Conservation (phyloP, 2,888 invertebrate species). For the Ischnus inquisitorius region DNA sequence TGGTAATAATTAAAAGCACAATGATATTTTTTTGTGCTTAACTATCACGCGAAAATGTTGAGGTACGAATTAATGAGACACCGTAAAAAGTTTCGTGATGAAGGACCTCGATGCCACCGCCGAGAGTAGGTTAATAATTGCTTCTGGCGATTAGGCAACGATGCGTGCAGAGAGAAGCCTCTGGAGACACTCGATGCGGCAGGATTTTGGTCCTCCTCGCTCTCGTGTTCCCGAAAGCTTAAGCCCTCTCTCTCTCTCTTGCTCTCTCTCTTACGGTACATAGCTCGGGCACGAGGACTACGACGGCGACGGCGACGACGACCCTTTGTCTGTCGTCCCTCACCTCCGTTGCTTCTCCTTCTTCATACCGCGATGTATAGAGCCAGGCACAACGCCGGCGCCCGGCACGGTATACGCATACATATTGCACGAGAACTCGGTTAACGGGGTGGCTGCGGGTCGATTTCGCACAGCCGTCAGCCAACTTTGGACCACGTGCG, state of each 20-base stretch:
- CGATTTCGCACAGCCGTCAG: slow-evolving; percentile 40
- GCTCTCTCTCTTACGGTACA: neutral
- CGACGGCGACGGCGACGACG: slow-evolving; percentile 26
- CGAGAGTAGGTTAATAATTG: slow-evolving; percentile 61
- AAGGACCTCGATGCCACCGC: slow-evolving; percentile 22
- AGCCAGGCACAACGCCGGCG: slow-evolving; percentile 16
- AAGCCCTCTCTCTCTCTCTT: neutral
- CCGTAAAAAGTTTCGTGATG: neutral
- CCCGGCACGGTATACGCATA: slow-evolving; percentile 12
- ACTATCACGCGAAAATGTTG: slow-evolving; percentile 36
- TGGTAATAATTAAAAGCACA: neutral
- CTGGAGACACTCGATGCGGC: slow-evolving; percentile 17
- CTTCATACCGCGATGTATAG: slow-evolving; percentile 35
- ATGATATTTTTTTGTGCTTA: neutral
- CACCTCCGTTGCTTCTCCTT: slow-evolving; percentile 5
- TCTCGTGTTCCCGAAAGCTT: neutral
- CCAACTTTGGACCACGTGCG: slow-evolving; percentile 25
- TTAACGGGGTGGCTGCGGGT: slow-evolving; percentile 31
- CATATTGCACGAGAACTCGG: slow-evolving; percentile 41
- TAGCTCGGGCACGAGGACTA: neutral
- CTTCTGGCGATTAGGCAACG: slow-evolving; percentile 52
- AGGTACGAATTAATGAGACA: slow-evolving; percentile 7
- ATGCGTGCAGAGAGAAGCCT: slow-evolving; percentile 33
- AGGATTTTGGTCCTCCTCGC: slow-evolving; percentile 19
- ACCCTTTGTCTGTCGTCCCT: slow-evolving; percentile 39